Conservation (phyloP, 2,888 invertebrate genomes). For the Diarsia mendica region DNA sequence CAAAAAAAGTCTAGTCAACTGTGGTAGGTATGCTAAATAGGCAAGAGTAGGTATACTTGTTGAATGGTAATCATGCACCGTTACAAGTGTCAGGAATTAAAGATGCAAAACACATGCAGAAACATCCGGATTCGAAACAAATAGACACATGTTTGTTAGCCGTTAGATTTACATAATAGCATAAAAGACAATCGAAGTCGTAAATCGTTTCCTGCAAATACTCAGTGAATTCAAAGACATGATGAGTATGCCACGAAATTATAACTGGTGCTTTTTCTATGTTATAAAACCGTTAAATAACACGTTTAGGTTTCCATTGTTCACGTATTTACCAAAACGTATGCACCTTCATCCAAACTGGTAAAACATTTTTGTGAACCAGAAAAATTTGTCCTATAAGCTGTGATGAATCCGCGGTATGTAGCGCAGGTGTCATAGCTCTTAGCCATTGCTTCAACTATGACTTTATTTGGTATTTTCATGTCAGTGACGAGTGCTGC, state of each 20-base stretch:
- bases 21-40: neutral
- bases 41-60: neutral
- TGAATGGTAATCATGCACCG: constrained; percentile 9
- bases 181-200: constrained; percentile 24
- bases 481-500: neutral
- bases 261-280: neutral
- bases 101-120: constrained; percentile 47
- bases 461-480: no score
- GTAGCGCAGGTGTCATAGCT: neutral
- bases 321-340: neutral
- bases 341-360: neutral
- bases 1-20: neutral
- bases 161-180: constrained; percentile 39
- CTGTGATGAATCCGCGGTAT: neutral
- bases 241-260: neutral
- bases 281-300: neutral
- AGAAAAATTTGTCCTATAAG: neutral
- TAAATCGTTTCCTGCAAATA: constrained; percentile 11
- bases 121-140: constrained; percentile 51
- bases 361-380: neutral
- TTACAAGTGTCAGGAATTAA: constrained; percentile 24
- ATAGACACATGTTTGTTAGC: constrained; percentile 17
- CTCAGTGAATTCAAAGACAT: neutral
- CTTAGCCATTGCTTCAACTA: neutral
- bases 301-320: neutral